Conservation (phyloP, 1,140 invertebrate species). For the Saxidomus purpurata region DNA sequence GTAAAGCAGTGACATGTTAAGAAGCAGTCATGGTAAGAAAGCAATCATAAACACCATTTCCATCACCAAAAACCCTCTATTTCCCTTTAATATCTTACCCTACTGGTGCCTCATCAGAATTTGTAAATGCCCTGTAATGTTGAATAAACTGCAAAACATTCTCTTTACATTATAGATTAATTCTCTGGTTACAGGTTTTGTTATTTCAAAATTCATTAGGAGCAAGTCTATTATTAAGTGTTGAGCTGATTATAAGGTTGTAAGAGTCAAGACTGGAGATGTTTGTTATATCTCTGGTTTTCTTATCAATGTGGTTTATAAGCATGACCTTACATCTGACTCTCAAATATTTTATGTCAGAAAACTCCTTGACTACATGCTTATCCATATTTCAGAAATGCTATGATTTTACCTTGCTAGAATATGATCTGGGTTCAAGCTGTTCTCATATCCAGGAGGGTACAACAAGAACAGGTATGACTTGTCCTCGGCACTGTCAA, state of each 20-base stretch:
- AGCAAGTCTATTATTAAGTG: too few relatives aligned
- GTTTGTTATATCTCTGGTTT: too few relatives aligned
- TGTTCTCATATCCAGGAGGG: slow-evolving; percentile 90
- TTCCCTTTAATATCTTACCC: slow-evolving; percentile 32
- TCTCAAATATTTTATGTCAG: too few relatives aligned
- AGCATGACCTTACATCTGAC: too few relatives aligned
- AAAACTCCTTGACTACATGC: too few relatives aligned
- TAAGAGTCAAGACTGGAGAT: too few relatives aligned
- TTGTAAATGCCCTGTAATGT: slow-evolving; percentile 35
- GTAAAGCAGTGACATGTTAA: not conserved
- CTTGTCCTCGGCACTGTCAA: slow-evolving; percentile 86
- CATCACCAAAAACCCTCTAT: not conserved
- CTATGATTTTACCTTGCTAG: slow-evolving; percentile 74
- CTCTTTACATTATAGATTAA: too few relatives aligned
- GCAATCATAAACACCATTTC: not conserved
- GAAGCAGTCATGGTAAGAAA: not conserved
- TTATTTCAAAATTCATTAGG: too few relatives aligned
- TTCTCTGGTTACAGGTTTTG: too few relatives aligned
- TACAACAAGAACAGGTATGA: slow-evolving; percentile 97
- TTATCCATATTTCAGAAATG: too few relatives aligned
- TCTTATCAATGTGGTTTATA: too few relatives aligned
- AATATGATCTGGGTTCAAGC: slow-evolving; percentile 92
- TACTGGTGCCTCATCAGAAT: slow-evolving; percentile 50
- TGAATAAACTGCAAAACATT: not conserved
- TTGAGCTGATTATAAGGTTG: too few relatives aligned